Evolutionary conservation across 2,888 invertebrate genomes (phyloP), one percentile per base, ranked within the genome.

Genomic region (Imbricaverruca yamaguchii): DNA sequence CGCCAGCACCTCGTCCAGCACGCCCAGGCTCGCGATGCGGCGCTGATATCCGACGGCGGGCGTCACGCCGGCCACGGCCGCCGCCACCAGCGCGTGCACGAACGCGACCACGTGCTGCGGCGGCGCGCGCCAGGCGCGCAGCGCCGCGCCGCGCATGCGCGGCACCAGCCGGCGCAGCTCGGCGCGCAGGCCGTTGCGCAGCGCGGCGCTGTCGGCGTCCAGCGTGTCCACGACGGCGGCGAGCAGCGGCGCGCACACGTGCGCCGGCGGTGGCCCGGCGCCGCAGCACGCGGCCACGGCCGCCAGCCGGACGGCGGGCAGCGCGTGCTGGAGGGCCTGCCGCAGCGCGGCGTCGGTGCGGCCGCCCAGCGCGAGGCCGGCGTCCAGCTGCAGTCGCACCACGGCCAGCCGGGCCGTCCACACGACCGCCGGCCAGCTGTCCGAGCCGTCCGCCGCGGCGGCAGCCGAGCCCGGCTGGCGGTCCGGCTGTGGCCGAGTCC

Each of bases 361-460:
- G 15, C 39, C 25, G 15, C 15, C 69, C 15, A 15, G 6, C 6
- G 23, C 69, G 11, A 15, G 23, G 23, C 13, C 67, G 57, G 57
- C 13, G 23, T 59, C 74, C 21, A n/a, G 78, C n/a, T 12, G 69
- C 81, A 80, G 65, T 39, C 80, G 81, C 18, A 83, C 80, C 9
- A 81, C 65, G 57, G 83, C 82, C 82, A 83, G 74, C 21, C 69
- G 78, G 18, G 81, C 82, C 56, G 80, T 63, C 82, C 82, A 82
- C 12, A 81, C 82, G 12, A 39, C 80, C 11, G 80, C 80, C 4
- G 80, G 39, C 39, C 39, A 39, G 39, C 39, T 39, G 39, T 39
- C 39, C 39, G 39, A 39, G 39, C 39, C 39, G 39, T 39, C 39
- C 39, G 39, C 39, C 39, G 39, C 39, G 39, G 39, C 39, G 39